These are phyloP conservation scores for Sebastes nivosus DNA, from an alignment of 2,797 vertebrate species.

Conservation along the genomic window DNA sequence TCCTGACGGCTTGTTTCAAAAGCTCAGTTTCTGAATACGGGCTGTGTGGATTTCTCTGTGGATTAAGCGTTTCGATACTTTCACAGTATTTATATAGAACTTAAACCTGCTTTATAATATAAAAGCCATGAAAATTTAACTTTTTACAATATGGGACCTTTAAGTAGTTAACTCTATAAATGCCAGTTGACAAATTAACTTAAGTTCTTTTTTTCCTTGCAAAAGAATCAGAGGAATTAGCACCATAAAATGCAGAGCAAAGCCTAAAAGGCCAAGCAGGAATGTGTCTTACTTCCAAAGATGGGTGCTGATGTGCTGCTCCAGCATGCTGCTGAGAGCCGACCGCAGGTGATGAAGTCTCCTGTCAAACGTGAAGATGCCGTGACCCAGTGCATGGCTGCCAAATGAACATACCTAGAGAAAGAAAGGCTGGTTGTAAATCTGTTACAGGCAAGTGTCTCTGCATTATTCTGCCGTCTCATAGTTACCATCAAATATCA, in stretches of 20 bases:
- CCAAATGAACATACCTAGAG: slow-evolving; percentile 90
- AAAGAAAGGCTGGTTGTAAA: background rate
- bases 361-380: slow-evolving; percentile 92
- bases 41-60: too few species aligned
- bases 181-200: background rate
- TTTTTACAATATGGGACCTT: too few species aligned
- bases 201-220: background rate
- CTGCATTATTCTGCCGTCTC: background rate
- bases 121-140: too few species aligned
- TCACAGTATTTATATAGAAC: too few species aligned
- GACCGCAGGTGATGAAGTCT: slow-evolving; percentile 91
- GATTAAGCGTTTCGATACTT: too few species aligned
- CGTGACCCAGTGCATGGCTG: slow-evolving; percentile 87
- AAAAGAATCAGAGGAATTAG: background rate
- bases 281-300: slow-evolving; percentile 89
- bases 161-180: background rate
- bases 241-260: background rate
- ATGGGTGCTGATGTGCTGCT: slow-evolving; percentile 90
- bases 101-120: too few species aligned
- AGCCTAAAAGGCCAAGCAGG: background rate
- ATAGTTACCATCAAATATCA: background rate
- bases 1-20: too few species aligned
- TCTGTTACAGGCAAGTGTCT: background rate
- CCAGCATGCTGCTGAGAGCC: slow-evolving; percentile 91
- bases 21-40: too few species aligned